Evolutionary conservation across 2,888 invertebrate species (phyloP).

Genomic region (Apantesis nais): DNA sequence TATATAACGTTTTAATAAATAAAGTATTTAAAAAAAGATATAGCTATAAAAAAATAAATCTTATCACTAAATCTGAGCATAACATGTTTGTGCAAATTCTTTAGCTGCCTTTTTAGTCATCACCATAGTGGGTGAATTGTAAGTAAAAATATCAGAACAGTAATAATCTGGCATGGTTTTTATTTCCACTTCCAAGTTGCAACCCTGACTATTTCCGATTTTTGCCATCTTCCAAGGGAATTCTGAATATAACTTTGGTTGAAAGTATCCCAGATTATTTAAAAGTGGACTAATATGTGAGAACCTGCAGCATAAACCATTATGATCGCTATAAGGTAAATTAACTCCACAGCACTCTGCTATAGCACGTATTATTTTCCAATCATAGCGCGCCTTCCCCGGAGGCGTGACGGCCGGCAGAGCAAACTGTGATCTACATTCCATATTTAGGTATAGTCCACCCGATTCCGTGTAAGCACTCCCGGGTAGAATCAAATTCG

Average conservation of each 20-base stretch:
- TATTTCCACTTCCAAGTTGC: conserved; percentile 61
- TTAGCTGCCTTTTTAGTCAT: conserved; percentile 65
- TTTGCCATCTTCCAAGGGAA: conserved; percentile 48
- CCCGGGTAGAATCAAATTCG: conserved; percentile 96
- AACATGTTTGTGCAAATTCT: conserved; percentile 50
- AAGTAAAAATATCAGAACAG: conserved; percentile 72
- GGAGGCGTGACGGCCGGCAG: conserved; percentile 95
- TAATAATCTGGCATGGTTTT: conserved; percentile 68
- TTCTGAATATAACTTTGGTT: conserved; percentile 60
- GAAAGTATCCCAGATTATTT: conserved; percentile 56
- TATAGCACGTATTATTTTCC: conserved; percentile 94
- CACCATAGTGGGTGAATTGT: conserved; percentile 74
- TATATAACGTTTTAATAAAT: not conserved
- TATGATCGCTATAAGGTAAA: conserved; percentile 62
- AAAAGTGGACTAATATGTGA: conserved; percentile 74
- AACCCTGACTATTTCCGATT: no score
- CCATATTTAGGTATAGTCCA: conserved; percentile 97
- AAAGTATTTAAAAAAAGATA: not conserved
- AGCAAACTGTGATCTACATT: conserved; percentile 97
- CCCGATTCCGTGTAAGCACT: conserved; percentile 99
- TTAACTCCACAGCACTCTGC: conserved; percentile 66
- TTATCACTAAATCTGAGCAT: conserved; percentile 68
- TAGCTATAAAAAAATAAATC: not conserved
- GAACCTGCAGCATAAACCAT: conserved; percentile 60
- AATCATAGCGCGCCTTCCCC: conserved; percentile 96